phyloP scores from a whole-genome alignment of 2,888 invertebrate species.

The Oithona nana region DNA sequence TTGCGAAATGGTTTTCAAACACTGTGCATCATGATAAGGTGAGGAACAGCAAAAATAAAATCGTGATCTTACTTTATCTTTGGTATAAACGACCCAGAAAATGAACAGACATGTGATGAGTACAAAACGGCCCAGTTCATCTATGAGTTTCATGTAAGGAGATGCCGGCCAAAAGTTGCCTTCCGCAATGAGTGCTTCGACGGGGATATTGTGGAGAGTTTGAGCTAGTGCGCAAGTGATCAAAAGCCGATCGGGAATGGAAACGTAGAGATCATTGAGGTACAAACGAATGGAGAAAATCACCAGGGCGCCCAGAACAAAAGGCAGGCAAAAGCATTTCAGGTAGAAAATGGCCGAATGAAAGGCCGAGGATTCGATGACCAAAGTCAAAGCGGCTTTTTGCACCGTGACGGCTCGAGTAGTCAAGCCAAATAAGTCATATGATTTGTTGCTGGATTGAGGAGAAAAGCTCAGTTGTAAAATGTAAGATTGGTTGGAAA shows the following conservation, averaged over 20 bases:
- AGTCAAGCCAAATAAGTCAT: background rate
- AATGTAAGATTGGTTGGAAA: background rate
- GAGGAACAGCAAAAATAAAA: too few relatives aligned
- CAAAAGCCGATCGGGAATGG: slow-evolving; percentile 12
- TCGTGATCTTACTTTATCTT: slow-evolving; percentile 10
- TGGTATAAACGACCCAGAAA: slow-evolving; percentile 15
- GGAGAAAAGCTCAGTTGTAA: background rate
- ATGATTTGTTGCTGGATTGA: background rate
- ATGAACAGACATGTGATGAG: background rate
- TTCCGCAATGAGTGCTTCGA: background rate
- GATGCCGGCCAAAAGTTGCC: background rate
- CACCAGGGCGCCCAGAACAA: background rate
- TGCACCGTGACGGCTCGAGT: background rate
- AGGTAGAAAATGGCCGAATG: slow-evolving; percentile 11
- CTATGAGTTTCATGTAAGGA: slow-evolving; percentile 5
- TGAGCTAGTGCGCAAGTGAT: background rate
- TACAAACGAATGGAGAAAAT: slow-evolving; percentile 1
- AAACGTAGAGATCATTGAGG: slow-evolving; percentile 14
- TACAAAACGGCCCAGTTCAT: background rate
- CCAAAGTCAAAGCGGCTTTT: background rate
- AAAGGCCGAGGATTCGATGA: background rate
- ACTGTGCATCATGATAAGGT: too few relatives aligned
- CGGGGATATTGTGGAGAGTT: slow-evolving; percentile 9
- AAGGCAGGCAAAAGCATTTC: slow-evolving; percentile 9
- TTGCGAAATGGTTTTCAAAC: too few relatives aligned